These are phyloP conservation scores for Prionailurus viverrinus DNA, from an alignment of 2,113 vertebrate genomes.

Conservation along the genomic window DNA sequence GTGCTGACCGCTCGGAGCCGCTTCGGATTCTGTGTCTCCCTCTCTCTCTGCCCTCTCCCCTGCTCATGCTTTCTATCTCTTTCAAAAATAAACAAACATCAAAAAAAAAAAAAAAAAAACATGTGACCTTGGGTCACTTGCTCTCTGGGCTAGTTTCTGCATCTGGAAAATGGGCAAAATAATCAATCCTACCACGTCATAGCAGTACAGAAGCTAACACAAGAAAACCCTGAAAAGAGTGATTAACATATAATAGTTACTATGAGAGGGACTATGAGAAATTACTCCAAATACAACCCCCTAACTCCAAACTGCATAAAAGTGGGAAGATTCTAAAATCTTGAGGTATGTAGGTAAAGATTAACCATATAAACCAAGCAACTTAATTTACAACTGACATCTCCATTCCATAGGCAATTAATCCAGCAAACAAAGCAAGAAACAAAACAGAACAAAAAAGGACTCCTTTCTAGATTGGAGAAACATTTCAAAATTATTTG, in stretches of 20 bases:
- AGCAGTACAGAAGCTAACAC: fast-evolving
- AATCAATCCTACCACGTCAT: not conserved
- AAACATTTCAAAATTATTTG: not conserved
- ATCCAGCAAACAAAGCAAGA: not conserved
- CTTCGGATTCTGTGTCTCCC: too few species aligned
- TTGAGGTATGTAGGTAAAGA: not conserved
- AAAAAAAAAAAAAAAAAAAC: too few species aligned
- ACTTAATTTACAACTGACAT: constrained; percentile 18
- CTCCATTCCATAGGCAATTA: not conserved
- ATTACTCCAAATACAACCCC: not conserved
- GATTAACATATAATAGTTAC: not conserved
- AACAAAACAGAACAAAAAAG: not conserved
- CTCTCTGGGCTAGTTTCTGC: not conserved
- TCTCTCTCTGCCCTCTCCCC: too few species aligned
- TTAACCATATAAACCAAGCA: not conserved
- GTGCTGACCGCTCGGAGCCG: too few species aligned
- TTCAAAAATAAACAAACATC: too few species aligned
- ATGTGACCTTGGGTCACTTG: not conserved
- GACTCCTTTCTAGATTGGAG: not conserved
- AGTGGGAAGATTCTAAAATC: constrained; percentile 17
- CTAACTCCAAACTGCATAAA: not conserved
- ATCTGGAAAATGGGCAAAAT: not conserved
- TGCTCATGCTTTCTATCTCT: too few species aligned
- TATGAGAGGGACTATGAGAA: not conserved
- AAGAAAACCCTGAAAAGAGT: not conserved